phyloP scores from a whole-genome alignment of 2,797 vertebrate genomes.

The Pantherophis alleghaniensis region DNA sequence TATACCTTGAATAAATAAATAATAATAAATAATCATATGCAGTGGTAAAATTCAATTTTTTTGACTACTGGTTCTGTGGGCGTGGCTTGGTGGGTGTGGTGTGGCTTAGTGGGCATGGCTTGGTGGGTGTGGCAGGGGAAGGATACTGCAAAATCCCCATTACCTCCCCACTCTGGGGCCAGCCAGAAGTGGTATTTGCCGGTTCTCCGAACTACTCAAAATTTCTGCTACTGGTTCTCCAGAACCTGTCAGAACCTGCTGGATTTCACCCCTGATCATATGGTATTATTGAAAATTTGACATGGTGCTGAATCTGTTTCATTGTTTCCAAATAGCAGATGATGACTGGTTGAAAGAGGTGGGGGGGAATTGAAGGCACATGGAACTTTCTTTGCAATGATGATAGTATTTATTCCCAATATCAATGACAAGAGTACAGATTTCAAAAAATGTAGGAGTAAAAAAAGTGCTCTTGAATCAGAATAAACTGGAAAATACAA shows the following conservation, averaged over 20 bases:
- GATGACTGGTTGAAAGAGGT: background rate
- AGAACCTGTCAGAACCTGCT: no score
- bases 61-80: no score
- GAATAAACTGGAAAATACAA: background rate
- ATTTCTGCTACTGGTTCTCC: no score
- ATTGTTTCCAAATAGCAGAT: background rate
- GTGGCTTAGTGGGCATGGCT: no score
- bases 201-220: no score
- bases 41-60: no score
- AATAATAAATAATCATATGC: background rate
- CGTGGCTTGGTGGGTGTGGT: no score
- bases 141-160: no score
- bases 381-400: background rate
- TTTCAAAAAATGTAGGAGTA: background rate
- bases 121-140: no score
- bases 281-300: background rate
- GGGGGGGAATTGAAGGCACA: background rate
- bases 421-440: background rate
- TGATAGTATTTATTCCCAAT: background rate
- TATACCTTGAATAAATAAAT: no score
- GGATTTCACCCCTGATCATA: background rate
- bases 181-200: no score
- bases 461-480: background rate
- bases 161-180: no score
- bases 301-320: background rate